phyloP scores from a whole-genome alignment of 2,113 vertebrate genomes.

The Mobula hypostoma region DNA sequence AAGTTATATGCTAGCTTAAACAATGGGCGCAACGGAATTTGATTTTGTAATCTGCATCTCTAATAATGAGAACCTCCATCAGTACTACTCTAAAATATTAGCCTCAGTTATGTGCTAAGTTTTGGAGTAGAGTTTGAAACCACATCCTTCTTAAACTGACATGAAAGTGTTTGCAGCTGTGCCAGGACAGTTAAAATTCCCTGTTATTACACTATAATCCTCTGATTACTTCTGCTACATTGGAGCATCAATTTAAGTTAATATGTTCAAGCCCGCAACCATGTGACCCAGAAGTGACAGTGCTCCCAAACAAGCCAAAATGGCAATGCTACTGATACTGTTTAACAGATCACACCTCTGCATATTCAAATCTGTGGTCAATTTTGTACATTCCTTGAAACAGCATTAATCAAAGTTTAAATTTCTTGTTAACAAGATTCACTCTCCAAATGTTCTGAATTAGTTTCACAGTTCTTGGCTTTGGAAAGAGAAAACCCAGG shows the following conservation, averaged over 20 bases:
- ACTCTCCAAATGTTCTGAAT: neutral
- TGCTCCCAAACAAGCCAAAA: neutral
- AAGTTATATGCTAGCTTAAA: too few species aligned
- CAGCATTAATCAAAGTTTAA: conserved; percentile 5
- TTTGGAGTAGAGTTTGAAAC: neutral
- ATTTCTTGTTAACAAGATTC: conserved; percentile 18
- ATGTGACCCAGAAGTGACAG: conserved; percentile 13
- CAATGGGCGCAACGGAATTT: too few species aligned
- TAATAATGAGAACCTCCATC: neutral
- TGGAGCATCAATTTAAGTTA: neutral
- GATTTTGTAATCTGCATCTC: neutral
- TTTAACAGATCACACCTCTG: conserved; percentile 18
- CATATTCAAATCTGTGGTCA: conserved; percentile 2
- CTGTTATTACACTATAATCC: neutral
- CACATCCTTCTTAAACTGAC: neutral
- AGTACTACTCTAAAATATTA: neutral
- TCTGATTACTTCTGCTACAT: conserved; percentile 1
- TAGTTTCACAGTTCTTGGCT: neutral
- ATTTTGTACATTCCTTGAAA: conserved; percentile 16
- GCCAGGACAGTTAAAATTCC: neutral
- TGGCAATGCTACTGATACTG: conserved; percentile 3
- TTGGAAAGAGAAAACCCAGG: neutral
- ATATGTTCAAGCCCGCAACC: neutral
- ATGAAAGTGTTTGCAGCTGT: neutral
- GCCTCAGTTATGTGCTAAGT: neutral